Percentiles rank a stretch among this genome's conserved stretches.
Evolutionary conservation across 1,140 invertebrate species (phyloP).

Genomic region (Drosophila dunni): DNA sequence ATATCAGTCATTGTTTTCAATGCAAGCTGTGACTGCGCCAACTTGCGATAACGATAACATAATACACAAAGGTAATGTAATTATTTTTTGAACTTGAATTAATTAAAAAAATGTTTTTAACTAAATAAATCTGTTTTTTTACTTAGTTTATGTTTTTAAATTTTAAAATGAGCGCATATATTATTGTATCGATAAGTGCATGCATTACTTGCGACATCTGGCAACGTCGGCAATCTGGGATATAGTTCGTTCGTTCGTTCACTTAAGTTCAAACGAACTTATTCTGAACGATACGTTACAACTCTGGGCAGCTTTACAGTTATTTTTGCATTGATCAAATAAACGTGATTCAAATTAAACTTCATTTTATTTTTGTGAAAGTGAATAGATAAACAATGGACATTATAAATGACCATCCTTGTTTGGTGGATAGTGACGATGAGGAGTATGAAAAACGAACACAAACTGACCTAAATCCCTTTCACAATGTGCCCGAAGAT

Average conservation of each 20-base stretch:
- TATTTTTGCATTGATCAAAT: neutral
- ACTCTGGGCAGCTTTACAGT: neutral
- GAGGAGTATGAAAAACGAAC: neutral
- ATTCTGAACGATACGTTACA: no score
- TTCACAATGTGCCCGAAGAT: neutral
- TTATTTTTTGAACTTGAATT: neutral
- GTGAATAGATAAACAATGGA: no score
- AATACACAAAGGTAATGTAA: neutral
- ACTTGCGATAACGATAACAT: neutral
- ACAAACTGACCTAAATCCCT: constrained; percentile 9
- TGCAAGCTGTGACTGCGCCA: neutral
- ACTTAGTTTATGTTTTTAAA: neutral
- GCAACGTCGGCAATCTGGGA: neutral
- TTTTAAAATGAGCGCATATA: neutral
- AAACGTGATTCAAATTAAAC: no score
- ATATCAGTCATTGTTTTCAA: neutral
- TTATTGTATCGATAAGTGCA: neutral
- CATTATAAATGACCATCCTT: neutral
- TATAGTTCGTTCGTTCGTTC: no score
- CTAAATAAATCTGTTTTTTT: neutral
- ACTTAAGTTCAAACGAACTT: no score
- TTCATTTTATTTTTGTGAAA: no score
- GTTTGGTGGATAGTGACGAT: neutral
- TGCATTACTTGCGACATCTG: neutral
- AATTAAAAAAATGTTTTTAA: neutral